A percentile compares a stretch with the other conserved stretches of the same genome.
Conservation (phyloP, 2,113 vertebrate species). For the Centrocercus urophasianus region DNA sequence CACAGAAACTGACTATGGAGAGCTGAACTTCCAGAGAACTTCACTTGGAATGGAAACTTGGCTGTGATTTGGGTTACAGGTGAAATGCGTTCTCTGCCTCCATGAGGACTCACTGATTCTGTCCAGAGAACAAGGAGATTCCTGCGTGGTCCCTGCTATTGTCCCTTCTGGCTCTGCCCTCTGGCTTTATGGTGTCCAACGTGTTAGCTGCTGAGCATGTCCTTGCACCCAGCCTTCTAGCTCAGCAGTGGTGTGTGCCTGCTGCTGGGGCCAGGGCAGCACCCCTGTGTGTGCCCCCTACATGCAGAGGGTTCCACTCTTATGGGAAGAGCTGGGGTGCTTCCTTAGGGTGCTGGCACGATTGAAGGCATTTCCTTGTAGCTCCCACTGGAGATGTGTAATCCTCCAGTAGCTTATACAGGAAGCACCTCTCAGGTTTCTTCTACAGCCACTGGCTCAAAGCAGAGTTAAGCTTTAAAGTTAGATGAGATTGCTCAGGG, state of each 20-base stretch:
- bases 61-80: background rate
- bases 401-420: background rate
- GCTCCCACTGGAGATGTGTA: background rate
- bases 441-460: rapidly evolving
- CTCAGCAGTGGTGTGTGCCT: background rate
- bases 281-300: background rate
- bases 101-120: rapidly evolving
- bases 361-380: background rate
- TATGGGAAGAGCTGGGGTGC: background rate
- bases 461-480: background rate
- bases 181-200: background rate
- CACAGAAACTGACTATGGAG: background rate
- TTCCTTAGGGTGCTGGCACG: background rate
- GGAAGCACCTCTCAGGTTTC: background rate
- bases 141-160: background rate
- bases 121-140: background rate
- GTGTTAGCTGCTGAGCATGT: background rate
- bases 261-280: background rate
- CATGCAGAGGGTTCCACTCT: background rate
- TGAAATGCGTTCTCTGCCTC: background rate
- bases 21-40: background rate
- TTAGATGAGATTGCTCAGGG: background rate
- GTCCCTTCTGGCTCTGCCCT: background rate
- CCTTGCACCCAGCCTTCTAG: background rate
- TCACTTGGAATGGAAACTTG: background rate